These are phyloP conservation scores for Hippocampus barbouri DNA, from an alignment of 2,113 vertebrate species.

Conservation along the genomic window DNA sequence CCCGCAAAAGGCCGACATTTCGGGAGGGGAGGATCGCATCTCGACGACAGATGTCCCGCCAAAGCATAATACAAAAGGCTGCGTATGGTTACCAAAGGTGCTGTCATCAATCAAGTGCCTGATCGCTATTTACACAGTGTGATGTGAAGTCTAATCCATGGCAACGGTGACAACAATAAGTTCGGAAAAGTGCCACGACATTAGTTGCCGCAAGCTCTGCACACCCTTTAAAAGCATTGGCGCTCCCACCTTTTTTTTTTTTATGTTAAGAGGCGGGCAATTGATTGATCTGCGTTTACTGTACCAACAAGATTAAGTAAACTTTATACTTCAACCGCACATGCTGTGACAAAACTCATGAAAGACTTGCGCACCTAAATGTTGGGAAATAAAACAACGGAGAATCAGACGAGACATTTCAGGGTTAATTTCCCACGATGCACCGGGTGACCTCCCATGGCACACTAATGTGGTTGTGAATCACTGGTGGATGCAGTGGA, in stretches of 20 bases:
- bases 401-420: neutral
- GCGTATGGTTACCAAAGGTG: conserved; percentile 66
- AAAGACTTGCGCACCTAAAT: neutral
- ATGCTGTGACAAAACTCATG: neutral
- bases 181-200: conserved; percentile 20
- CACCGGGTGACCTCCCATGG: neutral
- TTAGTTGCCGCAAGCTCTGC: conserved; percentile 19
- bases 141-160: conserved; percentile 36
- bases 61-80: conserved; percentile 61
- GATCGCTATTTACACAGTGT: conserved; percentile 58
- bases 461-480: neutral
- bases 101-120: conserved; percentile 60
- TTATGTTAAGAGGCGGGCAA: neutral
- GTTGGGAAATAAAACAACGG: neutral
- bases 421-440: neutral
- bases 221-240: neutral
- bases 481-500: conserved; percentile 21
- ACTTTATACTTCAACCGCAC: conserved; percentile 1
- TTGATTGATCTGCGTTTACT: neutral
- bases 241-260: neutral
- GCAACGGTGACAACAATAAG: conserved; percentile 10
- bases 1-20: conserved; percentile 58
- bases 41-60: conserved; percentile 63
- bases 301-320: neutral
- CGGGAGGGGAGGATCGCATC: conserved; percentile 35